These are phyloP conservation scores for Xenopus petersii DNA, from an alignment of 2,797 vertebrate genomes.

Conservation along the genomic window DNA sequence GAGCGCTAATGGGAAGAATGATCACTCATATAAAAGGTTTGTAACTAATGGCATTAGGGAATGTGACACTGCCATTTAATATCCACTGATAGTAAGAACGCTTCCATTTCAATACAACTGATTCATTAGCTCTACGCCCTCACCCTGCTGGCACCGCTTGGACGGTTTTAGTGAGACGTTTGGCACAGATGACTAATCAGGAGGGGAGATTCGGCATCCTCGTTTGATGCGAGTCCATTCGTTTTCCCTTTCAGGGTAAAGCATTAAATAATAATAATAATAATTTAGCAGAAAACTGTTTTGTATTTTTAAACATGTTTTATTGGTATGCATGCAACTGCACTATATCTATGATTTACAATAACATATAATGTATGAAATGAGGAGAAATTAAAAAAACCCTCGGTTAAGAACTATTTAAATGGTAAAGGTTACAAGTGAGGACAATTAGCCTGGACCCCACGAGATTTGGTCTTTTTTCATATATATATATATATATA, in stretches of 20 bases:
- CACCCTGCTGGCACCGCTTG: slow-evolving; percentile 1
- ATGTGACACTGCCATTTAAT: slow-evolving; percentile 40
- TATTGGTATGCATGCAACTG: too few relatives aligned
- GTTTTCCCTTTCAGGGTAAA: background rate
- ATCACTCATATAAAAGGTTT: slow-evolving; percentile 44
- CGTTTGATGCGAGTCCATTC: background rate
- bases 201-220: background rate
- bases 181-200: slow-evolving; percentile 5
- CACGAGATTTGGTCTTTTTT: too few relatives aligned
- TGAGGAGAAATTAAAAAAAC: too few relatives aligned
- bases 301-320: too few relatives aligned
- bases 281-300: slow-evolving; percentile 1
- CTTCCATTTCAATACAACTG: slow-evolving; percentile 11
- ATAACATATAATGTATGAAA: too few relatives aligned
- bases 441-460: too few relatives aligned
- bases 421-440: too few relatives aligned
- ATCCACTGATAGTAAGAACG: slow-evolving; percentile 5
- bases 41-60: slow-evolving; percentile 45
- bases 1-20: slow-evolving; percentile 37
- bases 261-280: background rate
- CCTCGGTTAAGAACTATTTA: too few relatives aligned
- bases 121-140: slow-evolving; percentile 14
- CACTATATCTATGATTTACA: too few relatives aligned
- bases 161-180: slow-evolving; percentile 16
- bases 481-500: too few relatives aligned